Evolutionary conservation across 2,888 invertebrate species (phyloP).

Genomic region (Amphipoea oculea): DNA sequence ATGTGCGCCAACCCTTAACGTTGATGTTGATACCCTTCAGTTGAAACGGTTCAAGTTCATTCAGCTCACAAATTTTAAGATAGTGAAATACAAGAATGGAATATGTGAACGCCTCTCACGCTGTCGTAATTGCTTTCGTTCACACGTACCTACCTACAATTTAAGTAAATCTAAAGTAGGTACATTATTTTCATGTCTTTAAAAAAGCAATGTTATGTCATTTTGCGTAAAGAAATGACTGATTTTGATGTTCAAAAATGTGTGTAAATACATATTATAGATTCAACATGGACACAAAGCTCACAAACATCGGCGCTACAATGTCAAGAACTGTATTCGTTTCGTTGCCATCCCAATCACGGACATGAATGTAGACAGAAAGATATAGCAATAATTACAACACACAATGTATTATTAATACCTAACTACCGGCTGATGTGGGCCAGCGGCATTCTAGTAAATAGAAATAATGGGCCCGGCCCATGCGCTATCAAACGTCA

Average conservation of each 20-base stretch:
- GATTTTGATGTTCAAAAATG: neutral
- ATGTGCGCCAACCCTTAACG: slow-evolving; percentile 79
- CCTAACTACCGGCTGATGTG: slow-evolving; percentile 64
- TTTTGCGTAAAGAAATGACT: neutral
- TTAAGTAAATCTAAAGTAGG: neutral
- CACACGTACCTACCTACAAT: slow-evolving; percentile 3
- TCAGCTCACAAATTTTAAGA: slow-evolving; percentile 33
- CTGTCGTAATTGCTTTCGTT: slow-evolving; percentile 24
- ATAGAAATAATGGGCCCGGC: slow-evolving; percentile 82
- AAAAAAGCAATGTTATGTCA: neutral
- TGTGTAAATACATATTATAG: neutral
- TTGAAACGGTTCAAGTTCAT: slow-evolving; percentile 52
- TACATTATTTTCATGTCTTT: neutral
- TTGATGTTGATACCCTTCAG: slow-evolving; percentile 64
- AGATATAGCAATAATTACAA: slow-evolving; percentile 65
- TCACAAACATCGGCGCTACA: slow-evolving; percentile 5
- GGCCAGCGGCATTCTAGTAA: slow-evolving; percentile 76
- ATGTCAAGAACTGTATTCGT: slow-evolving; percentile 18
- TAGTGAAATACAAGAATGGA: slow-evolving; percentile 3
- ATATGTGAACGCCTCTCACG: slow-evolving; percentile 16
- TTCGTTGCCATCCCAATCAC: slow-evolving; percentile 36
- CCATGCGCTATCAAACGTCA: slow-evolving; percentile 75
- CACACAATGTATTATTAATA: slow-evolving; percentile 67
- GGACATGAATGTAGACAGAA: slow-evolving; percentile 46
- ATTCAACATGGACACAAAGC: neutral